Conservation (phyloP, 2,888 invertebrate genomes). For the Phorcus lineatus region DNA sequence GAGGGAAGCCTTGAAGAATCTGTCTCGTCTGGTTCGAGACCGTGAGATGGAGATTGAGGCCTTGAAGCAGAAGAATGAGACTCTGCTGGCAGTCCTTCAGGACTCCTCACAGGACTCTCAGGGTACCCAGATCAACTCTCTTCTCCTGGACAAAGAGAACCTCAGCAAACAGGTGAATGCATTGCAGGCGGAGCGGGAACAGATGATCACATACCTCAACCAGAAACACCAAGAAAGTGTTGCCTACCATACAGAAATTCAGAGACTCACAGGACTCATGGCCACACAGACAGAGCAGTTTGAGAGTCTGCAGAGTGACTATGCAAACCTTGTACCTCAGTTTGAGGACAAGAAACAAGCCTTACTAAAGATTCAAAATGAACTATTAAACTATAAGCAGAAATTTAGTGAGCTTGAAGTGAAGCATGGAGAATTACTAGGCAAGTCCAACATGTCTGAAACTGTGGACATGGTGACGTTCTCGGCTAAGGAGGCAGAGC, state of each 20-base stretch:
- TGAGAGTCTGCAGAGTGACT: conserved; percentile 66
- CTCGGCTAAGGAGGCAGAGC: conserved; percentile 56
- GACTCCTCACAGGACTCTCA: conserved; percentile 57
- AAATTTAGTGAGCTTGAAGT: conserved; percentile 70
- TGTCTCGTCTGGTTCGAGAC: conserved; percentile 75
- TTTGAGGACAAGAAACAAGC: conserved; percentile 75
- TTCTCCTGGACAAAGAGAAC: conserved; percentile 62
- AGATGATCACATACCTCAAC: conserved; percentile 79
- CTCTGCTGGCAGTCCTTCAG: conserved; percentile 73
- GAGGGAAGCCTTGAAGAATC: conserved; percentile 74
- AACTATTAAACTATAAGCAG: conserved; percentile 72
- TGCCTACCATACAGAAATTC: conserved; percentile 90
- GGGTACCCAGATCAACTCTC: conserved; percentile 72
- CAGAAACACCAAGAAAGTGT: conserved; percentile 90
- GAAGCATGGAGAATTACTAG: conserved; percentile 67
- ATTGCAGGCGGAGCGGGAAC: conserved; percentile 75
- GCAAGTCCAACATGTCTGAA: conserved; percentile 57
- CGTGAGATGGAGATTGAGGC: conserved; percentile 76
- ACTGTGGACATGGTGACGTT: conserved; percentile 53
- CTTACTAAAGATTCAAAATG: conserved; percentile 73
- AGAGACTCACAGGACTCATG: conserved; percentile 79
- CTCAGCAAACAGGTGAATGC: conserved; percentile 83
- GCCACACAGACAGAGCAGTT: conserved; percentile 57
- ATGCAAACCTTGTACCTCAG: conserved; percentile 68
- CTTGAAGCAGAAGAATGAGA: conserved; percentile 74